Evolutionary conservation across 2,113 vertebrate species (phyloP).

Genomic region (Corythornis vintsioides): DNA sequence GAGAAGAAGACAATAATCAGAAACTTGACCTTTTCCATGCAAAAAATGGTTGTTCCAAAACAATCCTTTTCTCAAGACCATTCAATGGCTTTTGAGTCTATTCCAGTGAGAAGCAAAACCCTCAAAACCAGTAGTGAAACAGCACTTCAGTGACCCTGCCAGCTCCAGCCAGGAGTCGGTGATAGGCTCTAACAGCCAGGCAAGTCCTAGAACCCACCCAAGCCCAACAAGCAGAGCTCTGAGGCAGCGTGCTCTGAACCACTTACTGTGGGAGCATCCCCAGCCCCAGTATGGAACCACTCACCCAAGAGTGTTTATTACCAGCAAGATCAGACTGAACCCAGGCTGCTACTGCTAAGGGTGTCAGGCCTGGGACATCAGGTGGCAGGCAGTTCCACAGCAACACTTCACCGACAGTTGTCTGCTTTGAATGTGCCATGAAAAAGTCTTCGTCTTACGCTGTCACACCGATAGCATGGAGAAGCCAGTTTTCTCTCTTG

Average conservation of each 20-base stretch:
- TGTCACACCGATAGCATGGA: neutral
- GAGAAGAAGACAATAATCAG: neutral
- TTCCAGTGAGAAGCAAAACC: constrained; percentile 6
- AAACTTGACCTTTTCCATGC: constrained; percentile 9
- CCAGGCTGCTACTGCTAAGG: neutral
- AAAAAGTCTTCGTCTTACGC: neutral
- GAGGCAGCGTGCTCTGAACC: accelerated
- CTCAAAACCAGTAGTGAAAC: neutral
- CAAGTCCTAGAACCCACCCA: neutral
- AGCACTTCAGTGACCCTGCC: neutral
- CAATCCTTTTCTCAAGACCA: neutral
- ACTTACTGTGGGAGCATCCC: accelerated
- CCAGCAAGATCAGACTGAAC: neutral
- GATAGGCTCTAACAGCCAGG: neutral
- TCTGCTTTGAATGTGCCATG: neutral
- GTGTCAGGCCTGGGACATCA: accelerated
- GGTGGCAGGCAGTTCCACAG: neutral
- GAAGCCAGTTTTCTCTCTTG: neutral
- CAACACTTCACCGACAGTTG: neutral
- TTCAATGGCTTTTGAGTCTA: neutral
- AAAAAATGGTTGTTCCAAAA: neutral
- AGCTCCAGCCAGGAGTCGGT: neutral
- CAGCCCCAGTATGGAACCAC: accelerated
- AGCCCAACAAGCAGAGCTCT: accelerated
- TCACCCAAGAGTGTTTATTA: neutral